Base-by-base conservation (phyloP, 2,888 invertebrate species). In the Dilophus febrilis region DNA sequence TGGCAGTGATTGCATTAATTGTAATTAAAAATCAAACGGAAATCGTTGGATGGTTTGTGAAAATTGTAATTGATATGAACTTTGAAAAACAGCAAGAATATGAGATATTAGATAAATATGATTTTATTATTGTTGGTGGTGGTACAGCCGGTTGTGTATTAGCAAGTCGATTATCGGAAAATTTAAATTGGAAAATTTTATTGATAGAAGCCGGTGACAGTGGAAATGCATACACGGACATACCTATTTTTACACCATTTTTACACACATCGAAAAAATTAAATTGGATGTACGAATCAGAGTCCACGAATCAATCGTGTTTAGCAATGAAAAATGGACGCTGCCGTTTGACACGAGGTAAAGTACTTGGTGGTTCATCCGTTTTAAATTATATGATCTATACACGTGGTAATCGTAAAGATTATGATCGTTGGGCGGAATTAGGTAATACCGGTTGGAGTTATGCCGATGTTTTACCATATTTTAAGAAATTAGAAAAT, bases 281-380 rank as follows among this genome's bases (percentile, higher is more conserved):
- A 2, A 80, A 82, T 53, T 83, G 83, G 83, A 71, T 66, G 45
- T 83, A 81, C 55, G 72, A 72, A 55, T 80, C 82, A 0, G 72
- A 75, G 55, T 74, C 81, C 1, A 79, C 77, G 5, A 60, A 66
- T 10, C 61, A 63, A 22, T 65, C 67, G 2, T 71, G 70, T 41
- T 50, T 65, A 19, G 67, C 70, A 41, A 54, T 49, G 43, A 42
- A 43, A 3, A 43, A 53, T 34, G 36, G 47, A 40, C 42, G 44
- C 40, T 87, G 87, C 61, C 86, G 83, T 57, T 87, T 86, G 87
- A 86, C 87, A 0, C 66, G 92, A 37, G 86, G 86, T 16, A 87
- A 86, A 59, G 85, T 90, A 2, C 68, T 92, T 1, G 92, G 92
- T 3, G 91, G 91, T 1, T 82, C 82, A 1, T 82, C 83, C 48